A percentile compares a stretch with the other conserved stretches of the same genome.
Conservation (phyloP, 92 coral and sea anemone species). For the Epizoanthus fatuus region DNA sequence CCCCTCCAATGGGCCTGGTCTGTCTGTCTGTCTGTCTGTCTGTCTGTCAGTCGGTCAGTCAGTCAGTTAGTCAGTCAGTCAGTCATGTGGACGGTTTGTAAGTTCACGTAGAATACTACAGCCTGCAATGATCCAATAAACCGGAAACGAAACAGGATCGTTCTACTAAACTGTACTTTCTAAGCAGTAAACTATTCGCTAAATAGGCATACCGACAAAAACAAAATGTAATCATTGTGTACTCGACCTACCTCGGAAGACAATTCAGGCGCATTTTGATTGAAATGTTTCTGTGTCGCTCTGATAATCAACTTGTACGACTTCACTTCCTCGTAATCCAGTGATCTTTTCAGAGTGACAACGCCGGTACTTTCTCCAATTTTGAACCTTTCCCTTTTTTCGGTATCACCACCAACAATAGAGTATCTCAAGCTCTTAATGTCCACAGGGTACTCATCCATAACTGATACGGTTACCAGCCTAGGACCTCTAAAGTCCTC, state of each 20-base stretch:
- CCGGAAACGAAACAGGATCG: too few relatives aligned
- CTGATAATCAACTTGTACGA: constrained; percentile 81
- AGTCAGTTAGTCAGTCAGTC: too few relatives aligned
- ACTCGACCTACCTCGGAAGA: constrained; percentile 83
- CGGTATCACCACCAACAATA: constrained; percentile 92
- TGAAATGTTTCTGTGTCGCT: constrained; percentile 72
- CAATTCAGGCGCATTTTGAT: constrained; percentile 67
- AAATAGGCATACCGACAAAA: background rate
- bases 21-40: too few relatives aligned
- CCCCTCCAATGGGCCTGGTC: too few relatives aligned
- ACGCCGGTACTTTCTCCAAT: constrained; percentile 76
- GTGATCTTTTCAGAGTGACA: constrained; percentile 67
- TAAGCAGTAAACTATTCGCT: too few relatives aligned
- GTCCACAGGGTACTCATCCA: constrained; percentile 36
- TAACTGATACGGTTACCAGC: constrained; percentile 72
- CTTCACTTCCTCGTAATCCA: constrained; percentile 88
- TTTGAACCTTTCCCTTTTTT: constrained; percentile 60
- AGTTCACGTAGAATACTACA: too few relatives aligned
- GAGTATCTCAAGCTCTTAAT: constrained; percentile 59
- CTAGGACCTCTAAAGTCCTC: constrained; percentile 62
- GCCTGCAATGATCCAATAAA: too few relatives aligned
- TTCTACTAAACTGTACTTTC: too few relatives aligned
- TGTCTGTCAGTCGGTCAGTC: too few relatives aligned
- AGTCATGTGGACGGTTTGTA: too few relatives aligned
- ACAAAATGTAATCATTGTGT: background rate